Percentiles rank a stretch among this genome's conserved stretches.
Conservation (phyloP, 1,140 invertebrate genomes). For the Papilio polyxenes region DNA sequence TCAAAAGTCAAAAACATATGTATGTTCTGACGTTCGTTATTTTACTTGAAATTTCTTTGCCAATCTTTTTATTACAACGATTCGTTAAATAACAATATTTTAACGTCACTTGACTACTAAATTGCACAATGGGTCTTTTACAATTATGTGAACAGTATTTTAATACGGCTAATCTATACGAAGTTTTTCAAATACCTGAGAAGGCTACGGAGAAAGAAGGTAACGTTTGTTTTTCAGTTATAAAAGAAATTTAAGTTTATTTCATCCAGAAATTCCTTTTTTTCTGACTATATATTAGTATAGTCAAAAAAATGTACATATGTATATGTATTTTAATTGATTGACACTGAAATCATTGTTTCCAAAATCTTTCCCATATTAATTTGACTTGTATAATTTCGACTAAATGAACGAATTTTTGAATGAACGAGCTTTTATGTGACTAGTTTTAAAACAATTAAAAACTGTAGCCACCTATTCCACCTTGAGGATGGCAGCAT, state of each 20-base stretch:
- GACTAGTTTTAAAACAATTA: background rate
- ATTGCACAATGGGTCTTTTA: constrained; percentile 77
- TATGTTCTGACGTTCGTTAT: background rate
- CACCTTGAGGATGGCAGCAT: no score
- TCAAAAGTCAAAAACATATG: constrained; percentile 9
- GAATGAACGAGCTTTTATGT: background rate
- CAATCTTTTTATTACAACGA: background rate
- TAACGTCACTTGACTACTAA: background rate
- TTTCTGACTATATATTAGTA: background rate
- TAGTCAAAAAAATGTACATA: no score
- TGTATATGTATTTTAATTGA: background rate
- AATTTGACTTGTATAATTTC: background rate
- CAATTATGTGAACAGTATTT: constrained; percentile 89
- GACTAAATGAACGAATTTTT: background rate
- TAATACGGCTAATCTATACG: constrained; percentile 87
- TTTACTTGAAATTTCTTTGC: background rate
- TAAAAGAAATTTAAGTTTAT: background rate
- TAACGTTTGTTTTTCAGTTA: constrained; percentile 57
- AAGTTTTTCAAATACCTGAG: constrained; percentile 85
- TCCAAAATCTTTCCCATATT: background rate
- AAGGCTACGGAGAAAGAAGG: constrained; percentile 87
- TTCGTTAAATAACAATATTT: background rate
- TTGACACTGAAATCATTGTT: background rate
- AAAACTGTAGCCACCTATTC: background rate
- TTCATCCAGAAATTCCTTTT: background rate